Conservation (phyloP, 2,888 invertebrate species). For the Malthinus seriepunctatus region DNA sequence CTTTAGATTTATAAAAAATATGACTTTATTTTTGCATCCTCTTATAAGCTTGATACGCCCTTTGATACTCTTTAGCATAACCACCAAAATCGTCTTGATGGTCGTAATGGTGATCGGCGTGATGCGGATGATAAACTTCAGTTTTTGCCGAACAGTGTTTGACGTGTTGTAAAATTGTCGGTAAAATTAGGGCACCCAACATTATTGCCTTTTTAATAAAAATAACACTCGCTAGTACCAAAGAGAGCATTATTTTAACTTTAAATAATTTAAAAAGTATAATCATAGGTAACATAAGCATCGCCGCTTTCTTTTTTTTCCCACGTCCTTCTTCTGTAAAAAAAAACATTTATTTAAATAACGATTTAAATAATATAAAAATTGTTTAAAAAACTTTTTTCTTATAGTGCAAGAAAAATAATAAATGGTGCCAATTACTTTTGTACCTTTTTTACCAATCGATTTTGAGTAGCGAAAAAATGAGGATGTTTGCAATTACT, state of each 20-base stretch:
- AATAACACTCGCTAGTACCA: conserved; percentile 64
- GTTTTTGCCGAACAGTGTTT: conserved; percentile 44
- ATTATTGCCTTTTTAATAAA: conserved; percentile 69
- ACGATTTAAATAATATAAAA: neutral
- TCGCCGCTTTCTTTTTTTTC: conserved; percentile 59
- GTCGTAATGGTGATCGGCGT: conserved; percentile 23
- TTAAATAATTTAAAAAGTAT: conserved; percentile 60
- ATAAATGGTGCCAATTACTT: neutral
- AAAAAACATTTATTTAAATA: conserved; percentile 11
- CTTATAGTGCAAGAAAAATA: neutral
- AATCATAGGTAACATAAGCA: conserved; percentile 58
- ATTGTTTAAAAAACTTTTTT: too few relatives aligned
- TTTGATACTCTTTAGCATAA: conserved; percentile 26
- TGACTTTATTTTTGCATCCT: neutral
- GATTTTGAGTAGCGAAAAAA: neutral
- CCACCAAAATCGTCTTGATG: conserved; percentile 45
- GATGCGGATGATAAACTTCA: conserved; percentile 58
- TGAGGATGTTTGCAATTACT: neutral
- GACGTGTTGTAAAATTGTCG: conserved; percentile 57
- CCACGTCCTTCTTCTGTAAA: conserved; percentile 50
- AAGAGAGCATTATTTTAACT: conserved; percentile 63
- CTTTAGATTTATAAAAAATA: neutral
- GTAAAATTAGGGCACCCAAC: conserved; percentile 63
- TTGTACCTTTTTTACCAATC: neutral
- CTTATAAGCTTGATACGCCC: conserved; percentile 18